phyloP scores from a whole-genome alignment of 2,888 invertebrate genomes.

The Ganaspis brasiliensis region DNA sequence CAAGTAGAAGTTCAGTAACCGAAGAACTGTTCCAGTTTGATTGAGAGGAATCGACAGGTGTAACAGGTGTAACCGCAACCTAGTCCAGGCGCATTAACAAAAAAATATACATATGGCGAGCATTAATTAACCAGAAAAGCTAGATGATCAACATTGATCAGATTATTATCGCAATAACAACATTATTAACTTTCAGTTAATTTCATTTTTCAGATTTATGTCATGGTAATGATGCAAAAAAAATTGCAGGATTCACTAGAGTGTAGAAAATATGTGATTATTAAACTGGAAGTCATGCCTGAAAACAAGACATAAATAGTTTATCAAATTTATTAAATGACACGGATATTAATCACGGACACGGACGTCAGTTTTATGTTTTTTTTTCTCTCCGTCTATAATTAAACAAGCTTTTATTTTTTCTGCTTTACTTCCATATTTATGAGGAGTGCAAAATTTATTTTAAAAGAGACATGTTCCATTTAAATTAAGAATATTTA shows the following conservation, averaged over 20 bases:
- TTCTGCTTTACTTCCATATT: too few species aligned
- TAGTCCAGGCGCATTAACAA: slow-evolving; percentile 18
- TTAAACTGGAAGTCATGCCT: too few species aligned
- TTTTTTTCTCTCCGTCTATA: too few species aligned
- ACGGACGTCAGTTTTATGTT: too few species aligned
- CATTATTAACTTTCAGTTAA: slow-evolving; percentile 6
- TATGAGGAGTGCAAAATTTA: too few species aligned
- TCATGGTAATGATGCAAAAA: background rate
- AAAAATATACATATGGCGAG: background rate
- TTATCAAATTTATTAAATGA: too few species aligned
- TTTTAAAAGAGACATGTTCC: too few species aligned
- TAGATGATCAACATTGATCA: background rate
- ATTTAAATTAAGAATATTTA: too few species aligned
- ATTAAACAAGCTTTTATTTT: too few species aligned
- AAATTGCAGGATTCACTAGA: background rate
- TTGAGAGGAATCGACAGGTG: slow-evolving; percentile 29
- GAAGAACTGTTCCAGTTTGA: slow-evolving; percentile 32
- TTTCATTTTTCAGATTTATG: background rate
- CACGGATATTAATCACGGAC: too few species aligned
- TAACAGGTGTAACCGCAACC: slow-evolving; percentile 13
- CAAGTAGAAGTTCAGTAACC: slow-evolving; percentile 2
- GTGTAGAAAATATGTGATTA: background rate
- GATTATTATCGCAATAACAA: slow-evolving; percentile 11
- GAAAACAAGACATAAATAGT: too few species aligned
- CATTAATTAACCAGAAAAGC: background rate